Evolutionary conservation across 2,113 vertebrate species (phyloP).

Genomic region (Cavia porcellus): DNA sequence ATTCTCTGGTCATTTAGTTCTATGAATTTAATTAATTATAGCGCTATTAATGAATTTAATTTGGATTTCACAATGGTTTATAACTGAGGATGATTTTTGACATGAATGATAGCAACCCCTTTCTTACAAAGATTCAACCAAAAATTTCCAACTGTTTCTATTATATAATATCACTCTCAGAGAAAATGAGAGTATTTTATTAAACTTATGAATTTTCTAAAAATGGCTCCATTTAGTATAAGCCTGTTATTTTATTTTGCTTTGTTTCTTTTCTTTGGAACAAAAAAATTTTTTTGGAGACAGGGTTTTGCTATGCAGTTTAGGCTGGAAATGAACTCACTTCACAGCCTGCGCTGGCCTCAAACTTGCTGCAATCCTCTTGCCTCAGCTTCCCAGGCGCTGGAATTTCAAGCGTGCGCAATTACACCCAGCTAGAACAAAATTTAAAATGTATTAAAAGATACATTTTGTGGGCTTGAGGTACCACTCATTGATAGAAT

Average conservation of each 20-base stretch:
- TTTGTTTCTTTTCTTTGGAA: not conserved
- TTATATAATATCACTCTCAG: not conserved
- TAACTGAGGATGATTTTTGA: not conserved
- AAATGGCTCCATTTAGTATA: conserved; percentile 16
- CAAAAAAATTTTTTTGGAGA: not conserved
- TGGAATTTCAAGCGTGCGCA: not conserved
- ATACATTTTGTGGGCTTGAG: not conserved
- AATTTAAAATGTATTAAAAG: not conserved
- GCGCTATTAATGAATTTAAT: not conserved
- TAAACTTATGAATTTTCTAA: conserved; percentile 25
- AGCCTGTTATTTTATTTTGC: not conserved
- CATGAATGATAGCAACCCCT: not conserved
- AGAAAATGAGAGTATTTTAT: conserved; percentile 33
- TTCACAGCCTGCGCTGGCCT: not conserved
- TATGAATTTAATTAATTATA: conserved; percentile 51
- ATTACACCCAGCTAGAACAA: not conserved
- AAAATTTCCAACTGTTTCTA: not conserved
- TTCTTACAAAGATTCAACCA: conserved; percentile 25
- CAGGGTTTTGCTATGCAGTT: not conserved
- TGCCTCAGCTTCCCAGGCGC: not conserved
- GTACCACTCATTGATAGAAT: not conserved
- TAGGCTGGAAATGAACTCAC: not conserved
- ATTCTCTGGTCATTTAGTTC: conserved; percentile 7
- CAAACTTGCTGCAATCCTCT: not conserved
- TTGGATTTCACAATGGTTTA: conserved; percentile 19